Conservation (phyloP, 2,888 invertebrate genomes). For the Drosophila heteroneura region DNA sequence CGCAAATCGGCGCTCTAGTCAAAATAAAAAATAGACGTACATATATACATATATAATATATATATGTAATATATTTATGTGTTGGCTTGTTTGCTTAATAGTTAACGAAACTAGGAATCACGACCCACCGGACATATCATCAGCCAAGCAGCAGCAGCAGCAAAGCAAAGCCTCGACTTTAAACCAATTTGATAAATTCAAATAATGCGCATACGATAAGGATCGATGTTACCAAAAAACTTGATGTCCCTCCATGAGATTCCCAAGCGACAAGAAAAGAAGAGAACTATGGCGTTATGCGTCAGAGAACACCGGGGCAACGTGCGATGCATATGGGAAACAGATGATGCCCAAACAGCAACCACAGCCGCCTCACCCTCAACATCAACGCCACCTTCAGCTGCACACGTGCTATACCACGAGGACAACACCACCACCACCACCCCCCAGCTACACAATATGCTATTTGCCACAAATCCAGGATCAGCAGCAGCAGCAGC, state of each 20-base stretch:
- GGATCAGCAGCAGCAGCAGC: slow-evolving; percentile 11
- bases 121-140: slow-evolving; percentile 43
- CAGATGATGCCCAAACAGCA: slow-evolving; percentile 76
- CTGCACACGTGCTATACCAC: slow-evolving; percentile 32
- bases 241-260: slow-evolving; percentile 86
- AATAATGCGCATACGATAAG: slow-evolving; percentile 85
- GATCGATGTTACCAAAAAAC: slow-evolving; percentile 86
- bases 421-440: slow-evolving; percentile 42
- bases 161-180: slow-evolving; percentile 47
- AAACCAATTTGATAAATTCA: slow-evolving; percentile 79
- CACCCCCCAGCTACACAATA: slow-evolving; percentile 65
- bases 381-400: slow-evolving; percentile 82
- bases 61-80: background rate
- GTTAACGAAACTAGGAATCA: background rate
- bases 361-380: slow-evolving; percentile 83
- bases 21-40: slow-evolving; percentile 25
- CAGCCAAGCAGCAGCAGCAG: slow-evolving; percentile 7
- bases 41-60: slow-evolving; percentile 5
- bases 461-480: slow-evolving; percentile 43
- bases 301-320: slow-evolving; percentile 81
- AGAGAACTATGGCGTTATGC: slow-evolving; percentile 86
- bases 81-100: background rate
- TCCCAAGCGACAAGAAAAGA: slow-evolving; percentile 85
- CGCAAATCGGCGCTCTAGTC: slow-evolving; percentile 41
- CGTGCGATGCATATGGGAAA: slow-evolving; percentile 72